Evolutionary conservation across 2,113 vertebrate species (phyloP).

Genomic region (Acanthochromis polyacanthus): DNA sequence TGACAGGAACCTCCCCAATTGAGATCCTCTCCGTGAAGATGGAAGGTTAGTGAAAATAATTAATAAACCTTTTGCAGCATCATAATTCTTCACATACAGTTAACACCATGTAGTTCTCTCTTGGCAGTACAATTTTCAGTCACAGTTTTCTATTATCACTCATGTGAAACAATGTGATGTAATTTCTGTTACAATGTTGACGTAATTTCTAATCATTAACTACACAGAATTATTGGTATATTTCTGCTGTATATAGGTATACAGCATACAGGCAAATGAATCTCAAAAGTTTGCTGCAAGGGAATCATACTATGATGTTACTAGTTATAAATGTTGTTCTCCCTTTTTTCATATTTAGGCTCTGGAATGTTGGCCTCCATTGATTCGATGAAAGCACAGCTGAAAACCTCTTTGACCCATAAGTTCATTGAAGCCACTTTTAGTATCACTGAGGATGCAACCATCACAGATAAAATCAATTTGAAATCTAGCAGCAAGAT

Average conservation of each 20-base stretch:
- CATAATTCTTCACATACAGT: neutral
- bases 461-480: constrained; percentile 67
- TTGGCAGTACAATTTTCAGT: neutral
- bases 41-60: constrained; percentile 84
- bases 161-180: no score
- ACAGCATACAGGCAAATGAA: no score
- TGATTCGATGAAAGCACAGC: constrained; percentile 78
- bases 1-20: constrained; percentile 85
- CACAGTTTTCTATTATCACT: no score
- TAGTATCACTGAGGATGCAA: constrained; percentile 78
- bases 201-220: neutral
- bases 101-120: constrained; percentile 8
- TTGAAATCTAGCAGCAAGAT: constrained; percentile 84
- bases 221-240: neutral
- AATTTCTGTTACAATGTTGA: neutral
- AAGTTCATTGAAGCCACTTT: constrained; percentile 87
- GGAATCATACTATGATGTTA: no score
- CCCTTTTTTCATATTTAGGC: constrained; percentile 79
- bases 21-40: constrained; percentile 88
- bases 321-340: neutral
- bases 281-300: no score
- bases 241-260: no score
- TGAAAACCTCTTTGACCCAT: constrained; percentile 86
- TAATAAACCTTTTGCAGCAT: neutral
- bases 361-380: constrained; percentile 83